Evolutionary conservation across 1,140 invertebrate species (phyloP).

Genomic region (Dinoponera quadriceps): DNA sequence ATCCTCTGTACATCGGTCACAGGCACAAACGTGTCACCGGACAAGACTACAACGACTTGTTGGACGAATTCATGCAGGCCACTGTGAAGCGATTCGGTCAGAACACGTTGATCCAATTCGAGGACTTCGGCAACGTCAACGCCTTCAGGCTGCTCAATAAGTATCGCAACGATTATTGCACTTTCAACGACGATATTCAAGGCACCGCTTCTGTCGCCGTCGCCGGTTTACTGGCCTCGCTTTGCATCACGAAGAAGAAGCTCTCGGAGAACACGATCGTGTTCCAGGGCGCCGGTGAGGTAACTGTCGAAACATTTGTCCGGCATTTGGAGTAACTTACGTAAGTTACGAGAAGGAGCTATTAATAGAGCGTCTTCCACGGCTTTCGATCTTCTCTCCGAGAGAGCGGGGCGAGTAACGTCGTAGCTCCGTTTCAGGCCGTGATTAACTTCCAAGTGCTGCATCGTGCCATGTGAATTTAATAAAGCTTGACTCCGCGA

Average conservation of each 20-base stretch:
- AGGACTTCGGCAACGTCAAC: slow-evolving; percentile 97
- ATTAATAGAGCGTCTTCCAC: too few species aligned
- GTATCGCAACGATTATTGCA: slow-evolving; percentile 94
- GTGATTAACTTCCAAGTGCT: too few species aligned
- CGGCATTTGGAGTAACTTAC: background rate
- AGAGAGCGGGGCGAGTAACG: too few species aligned
- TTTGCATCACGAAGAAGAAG: slow-evolving; percentile 91
- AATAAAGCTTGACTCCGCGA: too few species aligned
- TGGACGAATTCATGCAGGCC: slow-evolving; percentile 99
- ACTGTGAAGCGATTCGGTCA: slow-evolving; percentile 93
- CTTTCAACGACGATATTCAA: slow-evolving; percentile 99
- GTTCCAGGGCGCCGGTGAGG: slow-evolving; percentile 97
- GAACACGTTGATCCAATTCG: slow-evolving; percentile 95
- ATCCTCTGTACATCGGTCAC: slow-evolving; percentile 97
- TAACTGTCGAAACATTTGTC: slow-evolving; percentile 73
- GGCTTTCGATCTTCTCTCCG: too few species aligned
- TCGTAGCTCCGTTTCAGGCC: too few species aligned
- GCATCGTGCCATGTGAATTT: too few species aligned
- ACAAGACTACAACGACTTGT: slow-evolving; percentile 94
- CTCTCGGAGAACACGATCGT: slow-evolving; percentile 94
- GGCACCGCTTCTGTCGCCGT: slow-evolving; percentile 96
- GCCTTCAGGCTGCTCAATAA: slow-evolving; percentile 94
- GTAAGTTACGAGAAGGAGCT: too few species aligned
- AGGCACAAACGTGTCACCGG: slow-evolving; percentile 93
- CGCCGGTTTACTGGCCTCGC: slow-evolving; percentile 94